Evolutionary conservation across 2,888 invertebrate species (phyloP).

Genomic region (Drosophila subquinaria): DNA sequence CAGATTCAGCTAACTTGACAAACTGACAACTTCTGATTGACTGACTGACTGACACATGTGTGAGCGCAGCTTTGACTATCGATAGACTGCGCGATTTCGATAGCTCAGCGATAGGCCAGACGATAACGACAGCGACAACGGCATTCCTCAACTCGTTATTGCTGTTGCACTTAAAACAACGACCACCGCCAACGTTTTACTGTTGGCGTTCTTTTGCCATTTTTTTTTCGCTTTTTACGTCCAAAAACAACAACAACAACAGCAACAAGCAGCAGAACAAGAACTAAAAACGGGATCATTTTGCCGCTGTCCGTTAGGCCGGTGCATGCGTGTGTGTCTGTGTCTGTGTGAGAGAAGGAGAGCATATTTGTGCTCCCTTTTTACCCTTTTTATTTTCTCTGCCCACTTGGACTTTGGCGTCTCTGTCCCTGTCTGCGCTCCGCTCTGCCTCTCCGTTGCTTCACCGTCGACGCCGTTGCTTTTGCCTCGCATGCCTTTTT

Average conservation of each 20-base stretch:
- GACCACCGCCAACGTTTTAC: constrained; percentile 55
- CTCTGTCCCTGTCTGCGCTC: constrained; percentile 38
- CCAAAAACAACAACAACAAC: constrained; percentile 28
- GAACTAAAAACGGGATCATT: constrained; percentile 63
- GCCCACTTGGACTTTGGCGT: constrained; percentile 48
- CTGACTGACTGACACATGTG: neutral
- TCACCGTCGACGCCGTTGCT: constrained; percentile 23
- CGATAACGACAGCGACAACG: constrained; percentile 45
- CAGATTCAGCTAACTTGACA: constrained; percentile 1
- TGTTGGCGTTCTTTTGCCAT: constrained; percentile 38
- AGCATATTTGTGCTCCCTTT: constrained; percentile 43
- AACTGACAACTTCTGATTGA: neutral
- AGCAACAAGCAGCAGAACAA: constrained; percentile 15
- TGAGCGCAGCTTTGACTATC: constrained; percentile 34
- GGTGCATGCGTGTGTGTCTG: constrained; percentile 24
- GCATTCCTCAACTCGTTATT: constrained; percentile 53
- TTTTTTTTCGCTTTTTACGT: constrained; percentile 44
- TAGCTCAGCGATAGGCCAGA: constrained; percentile 31
- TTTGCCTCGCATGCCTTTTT: constrained; percentile 41
- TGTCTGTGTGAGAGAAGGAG: constrained; percentile 17
- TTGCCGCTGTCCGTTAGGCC: constrained; percentile 53
- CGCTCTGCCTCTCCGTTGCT: neutral
- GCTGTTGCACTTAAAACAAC: constrained; percentile 34
- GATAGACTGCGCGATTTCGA: constrained; percentile 41
- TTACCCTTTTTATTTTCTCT: constrained; percentile 52